Evolutionary conservation across 2,888 invertebrate species (phyloP).

Genomic region (Anorthoa munda): DNA sequence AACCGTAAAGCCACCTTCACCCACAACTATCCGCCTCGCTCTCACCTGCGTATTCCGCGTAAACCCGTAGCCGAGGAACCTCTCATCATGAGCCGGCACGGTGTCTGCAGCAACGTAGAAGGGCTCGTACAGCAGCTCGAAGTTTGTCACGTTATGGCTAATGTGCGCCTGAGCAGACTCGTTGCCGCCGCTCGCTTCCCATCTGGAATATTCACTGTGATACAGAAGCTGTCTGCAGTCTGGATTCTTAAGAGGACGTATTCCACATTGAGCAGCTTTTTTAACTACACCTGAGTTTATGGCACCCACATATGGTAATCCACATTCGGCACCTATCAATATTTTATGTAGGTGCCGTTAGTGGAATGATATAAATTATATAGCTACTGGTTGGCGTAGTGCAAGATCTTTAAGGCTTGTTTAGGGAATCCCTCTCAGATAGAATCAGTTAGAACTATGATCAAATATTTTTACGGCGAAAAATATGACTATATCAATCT

Average conservation of each 20-base stretch:
- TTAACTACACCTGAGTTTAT: no score
- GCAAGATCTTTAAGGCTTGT: not conserved
- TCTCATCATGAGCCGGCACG: slow-evolving; percentile 96
- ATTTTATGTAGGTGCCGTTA: no score
- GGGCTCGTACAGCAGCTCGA: slow-evolving; percentile 97
- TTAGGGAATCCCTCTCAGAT: no score
- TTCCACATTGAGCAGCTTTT: no score
- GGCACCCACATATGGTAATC: no score
- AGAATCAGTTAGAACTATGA: not conserved
- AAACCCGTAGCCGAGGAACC: slow-evolving; percentile 97
- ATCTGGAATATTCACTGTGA: slow-evolving; percentile 75
- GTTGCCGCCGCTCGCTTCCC: slow-evolving; percentile 92
- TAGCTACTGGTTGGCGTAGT: no score
- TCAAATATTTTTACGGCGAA: no score
- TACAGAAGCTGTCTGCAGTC: not conserved
- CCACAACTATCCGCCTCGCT: not conserved
- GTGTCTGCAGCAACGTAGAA: slow-evolving; percentile 96
- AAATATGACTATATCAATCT: no score
- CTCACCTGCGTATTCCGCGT: slow-evolving; percentile 97
- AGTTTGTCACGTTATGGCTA: slow-evolving; percentile 96
- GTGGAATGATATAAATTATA: no score
- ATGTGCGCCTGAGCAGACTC: slow-evolving; percentile 93
- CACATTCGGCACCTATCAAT: no score
- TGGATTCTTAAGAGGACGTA: not conserved
- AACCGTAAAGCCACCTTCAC: not conserved